phyloP scores from a whole-genome alignment of 2,797 vertebrate species.

The Lithobates sylvaticus region DNA sequence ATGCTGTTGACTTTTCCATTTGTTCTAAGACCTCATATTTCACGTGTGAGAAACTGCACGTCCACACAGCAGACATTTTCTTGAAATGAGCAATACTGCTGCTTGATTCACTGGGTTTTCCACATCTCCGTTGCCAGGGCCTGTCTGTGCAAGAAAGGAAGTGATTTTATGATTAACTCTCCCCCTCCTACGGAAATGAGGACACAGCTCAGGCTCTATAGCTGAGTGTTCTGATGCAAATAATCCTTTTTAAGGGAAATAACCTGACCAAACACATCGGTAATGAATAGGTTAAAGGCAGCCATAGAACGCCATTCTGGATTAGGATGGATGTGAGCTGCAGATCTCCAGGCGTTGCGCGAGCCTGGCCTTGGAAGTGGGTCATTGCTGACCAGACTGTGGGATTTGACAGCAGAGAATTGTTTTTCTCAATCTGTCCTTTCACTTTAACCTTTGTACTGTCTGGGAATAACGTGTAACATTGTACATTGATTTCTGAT shows the following conservation, averaged over 20 bases:
- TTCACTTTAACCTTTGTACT: slow-evolving; percentile 36
- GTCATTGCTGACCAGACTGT: slow-evolving; percentile 36
- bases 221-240: not conserved
- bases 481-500: not conserved
- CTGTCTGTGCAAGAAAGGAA: slow-evolving; percentile 22
- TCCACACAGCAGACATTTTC: slow-evolving; percentile 19
- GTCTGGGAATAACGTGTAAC: not conserved
- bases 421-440: slow-evolving; percentile 1
- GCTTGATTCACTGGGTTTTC: slow-evolving; percentile 13
- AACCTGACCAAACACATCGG: not conserved
- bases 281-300: slow-evolving; percentile 1
- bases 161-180: slow-evolving; percentile 5
- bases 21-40: not conserved
- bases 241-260: not conserved
- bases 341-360: not conserved
- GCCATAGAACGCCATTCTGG: not conserved
- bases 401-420: slow-evolving; percentile 8
- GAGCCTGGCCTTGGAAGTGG: not conserved
- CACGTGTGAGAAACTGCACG: slow-evolving; percentile 42
- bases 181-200: slow-evolving; percentile 23
- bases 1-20: not conserved
- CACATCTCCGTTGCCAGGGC: not conserved
- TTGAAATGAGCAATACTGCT: slow-evolving; percentile 26
- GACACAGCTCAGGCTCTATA: not conserved
- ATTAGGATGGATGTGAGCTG: slow-evolving; percentile 8